These are phyloP conservation scores for Vespertilio murinus DNA, from an alignment of 2,797 vertebrate species.

Conservation along the genomic window DNA sequence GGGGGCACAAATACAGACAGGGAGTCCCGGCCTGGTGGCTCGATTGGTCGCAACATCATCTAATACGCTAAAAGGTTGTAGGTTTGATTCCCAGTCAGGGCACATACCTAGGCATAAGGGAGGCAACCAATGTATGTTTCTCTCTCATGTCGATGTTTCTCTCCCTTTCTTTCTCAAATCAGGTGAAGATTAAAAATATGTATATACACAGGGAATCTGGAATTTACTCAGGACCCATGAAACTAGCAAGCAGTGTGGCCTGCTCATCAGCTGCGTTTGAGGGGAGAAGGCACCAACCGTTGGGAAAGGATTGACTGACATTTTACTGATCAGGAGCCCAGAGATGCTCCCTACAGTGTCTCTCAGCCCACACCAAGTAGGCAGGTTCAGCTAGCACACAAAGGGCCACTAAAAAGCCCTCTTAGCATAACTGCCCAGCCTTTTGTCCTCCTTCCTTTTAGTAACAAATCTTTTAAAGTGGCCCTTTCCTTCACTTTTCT, in stretches of 20 bases:
- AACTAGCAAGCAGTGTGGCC: background rate
- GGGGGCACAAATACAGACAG: background rate
- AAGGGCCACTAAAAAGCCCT: slow-evolving; percentile 35
- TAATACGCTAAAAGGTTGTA: background rate
- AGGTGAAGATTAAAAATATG: background rate
- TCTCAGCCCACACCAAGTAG: background rate
- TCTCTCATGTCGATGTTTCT: background rate
- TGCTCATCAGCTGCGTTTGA: background rate
- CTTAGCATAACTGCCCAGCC: slow-evolving; percentile 41
- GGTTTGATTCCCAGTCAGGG: background rate
- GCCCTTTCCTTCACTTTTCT: slow-evolving; percentile 5
- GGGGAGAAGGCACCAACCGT: background rate
- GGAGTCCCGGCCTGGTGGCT: background rate
- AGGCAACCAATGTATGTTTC: background rate
- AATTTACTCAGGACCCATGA: background rate
- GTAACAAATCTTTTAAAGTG: slow-evolving; percentile 43
- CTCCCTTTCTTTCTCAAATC: background rate
- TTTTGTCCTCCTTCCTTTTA: slow-evolving; percentile 18
- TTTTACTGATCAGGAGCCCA: background rate
- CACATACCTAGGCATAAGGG: background rate
- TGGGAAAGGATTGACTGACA: background rate
- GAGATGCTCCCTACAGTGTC: background rate
- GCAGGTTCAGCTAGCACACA: background rate
- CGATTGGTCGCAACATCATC: background rate
- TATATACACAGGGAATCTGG: background rate